A percentile compares a stretch with the other conserved stretches of the same genome.
Evolutionary conservation across 2,888 invertebrate genomes (phyloP).

Genomic region (Lysandra coridon): DNA sequence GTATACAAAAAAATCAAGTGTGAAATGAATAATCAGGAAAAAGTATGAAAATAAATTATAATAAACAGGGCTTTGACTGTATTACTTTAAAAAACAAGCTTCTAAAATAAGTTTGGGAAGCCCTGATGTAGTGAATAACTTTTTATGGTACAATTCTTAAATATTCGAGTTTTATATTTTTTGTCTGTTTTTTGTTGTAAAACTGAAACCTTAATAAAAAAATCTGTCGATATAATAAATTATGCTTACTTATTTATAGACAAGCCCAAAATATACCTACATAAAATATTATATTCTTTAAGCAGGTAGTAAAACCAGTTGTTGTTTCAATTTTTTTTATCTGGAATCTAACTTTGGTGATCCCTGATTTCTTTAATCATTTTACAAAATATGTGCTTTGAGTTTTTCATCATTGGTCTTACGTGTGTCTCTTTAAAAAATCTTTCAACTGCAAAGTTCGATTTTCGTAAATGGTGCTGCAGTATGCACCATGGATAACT

Average conservation of each 20-base stretch:
- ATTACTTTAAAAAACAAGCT: background rate
- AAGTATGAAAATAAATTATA: background rate
- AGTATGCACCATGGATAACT: too few species aligned
- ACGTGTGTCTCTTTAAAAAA: too few species aligned
- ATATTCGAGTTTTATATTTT: background rate
- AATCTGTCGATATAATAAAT: background rate
- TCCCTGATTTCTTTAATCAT: too few species aligned
- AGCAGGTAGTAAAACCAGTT: too few species aligned
- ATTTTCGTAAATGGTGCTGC: background rate
- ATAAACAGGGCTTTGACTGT: background rate
- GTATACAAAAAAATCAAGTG: background rate
- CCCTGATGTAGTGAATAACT: background rate
- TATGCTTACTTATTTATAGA: background rate
- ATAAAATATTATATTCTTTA: too few species aligned
- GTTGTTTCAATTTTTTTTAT: too few species aligned
- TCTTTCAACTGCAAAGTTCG: background rate
- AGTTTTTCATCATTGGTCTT: too few species aligned
- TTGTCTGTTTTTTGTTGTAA: background rate
- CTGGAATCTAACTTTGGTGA: too few species aligned
- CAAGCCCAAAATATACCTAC: background rate
- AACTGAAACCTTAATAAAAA: background rate
- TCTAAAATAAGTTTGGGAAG: background rate
- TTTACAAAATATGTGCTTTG: too few species aligned
- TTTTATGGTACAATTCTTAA: background rate
- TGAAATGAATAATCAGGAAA: background rate